Evolutionary conservation across 2,797 vertebrate species (phyloP).

Genomic region (Spinus olivaceus): DNA sequence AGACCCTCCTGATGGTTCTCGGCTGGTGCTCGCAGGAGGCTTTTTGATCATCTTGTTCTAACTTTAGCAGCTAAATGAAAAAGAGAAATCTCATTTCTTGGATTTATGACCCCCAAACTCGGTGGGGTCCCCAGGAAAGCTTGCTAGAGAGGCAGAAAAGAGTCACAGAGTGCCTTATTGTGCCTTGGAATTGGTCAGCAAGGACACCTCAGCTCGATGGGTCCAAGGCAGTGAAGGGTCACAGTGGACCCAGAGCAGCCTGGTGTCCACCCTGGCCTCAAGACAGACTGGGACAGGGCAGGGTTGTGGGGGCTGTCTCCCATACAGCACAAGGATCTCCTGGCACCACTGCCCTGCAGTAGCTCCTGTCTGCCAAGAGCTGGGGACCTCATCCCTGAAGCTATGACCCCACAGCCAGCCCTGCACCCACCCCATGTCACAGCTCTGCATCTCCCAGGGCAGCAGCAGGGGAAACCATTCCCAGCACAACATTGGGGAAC

Average conservation of each 20-base stretch:
- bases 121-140: background rate
- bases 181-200: fast-evolving
- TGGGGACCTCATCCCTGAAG: fast-evolving
- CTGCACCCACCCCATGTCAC: background rate
- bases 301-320: background rate
- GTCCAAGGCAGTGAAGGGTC: fast-evolving
- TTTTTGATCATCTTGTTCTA: background rate
- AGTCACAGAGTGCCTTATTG: background rate
- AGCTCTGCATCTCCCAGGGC: background rate
- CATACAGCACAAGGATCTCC: fast-evolving
- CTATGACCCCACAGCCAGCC: background rate
- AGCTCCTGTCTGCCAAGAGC: background rate
- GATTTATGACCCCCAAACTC: background rate
- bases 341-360: background rate
- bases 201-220: fast-evolving
- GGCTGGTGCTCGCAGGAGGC: too few species aligned
- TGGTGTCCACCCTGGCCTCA: background rate
- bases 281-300: background rate
- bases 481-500: fast-evolving
- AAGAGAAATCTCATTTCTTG: background rate
- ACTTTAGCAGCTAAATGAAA: background rate
- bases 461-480: background rate
- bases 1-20: fast-evolving
- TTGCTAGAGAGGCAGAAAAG: background rate
- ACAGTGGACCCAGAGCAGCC: background rate